phyloP scores from a whole-genome alignment of 1,140 invertebrate species.

The Pachyrhynchus sulphureomaculatus region DNA sequence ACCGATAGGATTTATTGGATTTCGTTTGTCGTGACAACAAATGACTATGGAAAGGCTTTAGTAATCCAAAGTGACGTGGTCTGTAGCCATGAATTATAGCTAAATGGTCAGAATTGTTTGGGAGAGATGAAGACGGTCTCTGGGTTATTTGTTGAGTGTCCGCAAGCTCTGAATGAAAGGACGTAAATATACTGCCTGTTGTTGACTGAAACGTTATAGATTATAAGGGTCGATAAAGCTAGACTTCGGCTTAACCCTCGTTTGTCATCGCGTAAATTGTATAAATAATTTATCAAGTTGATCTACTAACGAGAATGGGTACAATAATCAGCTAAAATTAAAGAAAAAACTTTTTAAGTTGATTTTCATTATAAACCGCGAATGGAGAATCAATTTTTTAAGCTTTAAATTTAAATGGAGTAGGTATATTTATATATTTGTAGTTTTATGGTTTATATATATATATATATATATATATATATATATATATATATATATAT shows the following conservation, averaged over 20 bases:
- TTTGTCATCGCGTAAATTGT: too few relatives aligned
- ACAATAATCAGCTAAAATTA: too few relatives aligned
- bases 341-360: too few relatives aligned
- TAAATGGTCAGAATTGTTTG: neutral
- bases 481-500: constrained; percentile 4
- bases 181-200: neutral
- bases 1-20: neutral
- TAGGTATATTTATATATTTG: neutral
- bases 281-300: too few relatives aligned
- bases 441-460: neutral
- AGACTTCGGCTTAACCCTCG: too few relatives aligned
- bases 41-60: neutral
- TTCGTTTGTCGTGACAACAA: neutral
- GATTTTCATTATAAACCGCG: too few relatives aligned
- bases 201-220: too few relatives aligned
- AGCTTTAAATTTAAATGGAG: too few relatives aligned
- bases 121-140: neutral
- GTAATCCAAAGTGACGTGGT: neutral
- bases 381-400: too few relatives aligned
- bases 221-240: too few relatives aligned
- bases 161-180: neutral
- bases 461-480: constrained; percentile 2
- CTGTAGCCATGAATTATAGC: neutral
- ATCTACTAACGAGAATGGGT: neutral
- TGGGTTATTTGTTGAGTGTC: neutral